Base-by-base conservation (phyloP, 92 coral and sea anemone species). In the Porites divaricata region DNA sequence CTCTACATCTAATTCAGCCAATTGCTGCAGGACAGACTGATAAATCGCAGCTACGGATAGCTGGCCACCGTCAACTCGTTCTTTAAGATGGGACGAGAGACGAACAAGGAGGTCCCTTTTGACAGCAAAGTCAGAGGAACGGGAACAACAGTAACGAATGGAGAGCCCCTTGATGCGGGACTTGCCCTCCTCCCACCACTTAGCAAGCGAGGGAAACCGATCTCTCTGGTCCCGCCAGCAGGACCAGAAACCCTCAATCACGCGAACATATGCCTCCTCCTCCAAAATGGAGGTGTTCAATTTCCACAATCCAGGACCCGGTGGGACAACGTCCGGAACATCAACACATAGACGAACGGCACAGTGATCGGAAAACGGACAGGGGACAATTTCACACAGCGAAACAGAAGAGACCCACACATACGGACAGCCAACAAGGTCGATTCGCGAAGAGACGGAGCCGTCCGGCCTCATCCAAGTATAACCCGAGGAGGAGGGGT, bases 101-200 rank as follows among this genome's bases (percentile, higher is more conserved):
- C 57, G 14, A 2, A 51, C 12, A 9, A 83, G 75, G 49, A 25
- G 57, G 41, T 48, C 45, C 9, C 50, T 1, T 1, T 11, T 0
- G 3, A n/a, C 4, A 9, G 61, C 19, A 4, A 4, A 4, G 11
- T 15, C 28, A 2, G 25, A 17, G 20, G 50, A 19, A 11, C 67
- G 41, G 17, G 23, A 11, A n/a, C 48, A 21, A 59, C 67, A 83
- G 19, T n/a, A 25, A 17, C 2, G 7, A 0, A 76, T 70, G 14
- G 91, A 35, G 10, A 71, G 53, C 12, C 70, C 79, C 20, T 85
- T 85, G 45, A 80, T 63, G 4, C 25, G 35, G 1, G 15, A 15
- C 57, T 90, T 90, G 15, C 92, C 89, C 0, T 70, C 86, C 21
- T 89, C 85, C 85, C 81, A 89, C 89, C 89, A 89, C n/a, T 45